A percentile compares a stretch with the other conserved stretches of the same genome.
These are phyloP conservation scores for Caloenas nicobarica DNA, from an alignment of 2,113 vertebrate species.

Conservation along the genomic window DNA sequence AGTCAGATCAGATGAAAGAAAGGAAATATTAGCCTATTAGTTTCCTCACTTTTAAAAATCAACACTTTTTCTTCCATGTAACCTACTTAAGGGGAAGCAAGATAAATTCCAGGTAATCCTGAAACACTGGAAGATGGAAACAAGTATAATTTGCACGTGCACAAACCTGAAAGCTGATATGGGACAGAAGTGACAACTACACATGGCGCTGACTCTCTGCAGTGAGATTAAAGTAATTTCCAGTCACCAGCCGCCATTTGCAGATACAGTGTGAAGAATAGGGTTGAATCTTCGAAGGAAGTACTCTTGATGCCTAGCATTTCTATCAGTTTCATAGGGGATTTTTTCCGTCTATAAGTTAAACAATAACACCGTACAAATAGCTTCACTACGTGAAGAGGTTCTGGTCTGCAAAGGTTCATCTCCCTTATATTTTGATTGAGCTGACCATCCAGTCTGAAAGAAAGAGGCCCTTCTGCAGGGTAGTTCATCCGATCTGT, in stretches of 20 bases:
- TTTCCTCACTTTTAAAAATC: conserved; percentile 15
- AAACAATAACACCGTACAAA: neutral
- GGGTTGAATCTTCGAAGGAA: neutral
- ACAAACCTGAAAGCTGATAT: neutral
- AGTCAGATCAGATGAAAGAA: conserved; percentile 42
- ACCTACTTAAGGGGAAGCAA: neutral
- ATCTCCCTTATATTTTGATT: neutral
- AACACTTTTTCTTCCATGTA: neutral
- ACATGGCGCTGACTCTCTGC: neutral
- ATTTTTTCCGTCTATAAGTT: neutral
- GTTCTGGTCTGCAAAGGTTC: neutral
- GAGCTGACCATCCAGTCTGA: neutral
- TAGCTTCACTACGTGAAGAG: neutral
- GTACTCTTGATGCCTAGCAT: neutral
- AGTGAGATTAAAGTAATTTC: neutral
- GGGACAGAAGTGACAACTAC: neutral
- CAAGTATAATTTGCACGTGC: neutral
- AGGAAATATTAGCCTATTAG: conserved; percentile 24
- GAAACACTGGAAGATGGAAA: neutral
- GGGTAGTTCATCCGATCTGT: neutral
- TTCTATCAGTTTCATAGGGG: neutral
- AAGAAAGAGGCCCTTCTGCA: neutral
- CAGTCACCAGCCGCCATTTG: neutral
- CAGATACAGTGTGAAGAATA: neutral
- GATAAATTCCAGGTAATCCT: conserved; percentile 1